phyloP scores from a whole-genome alignment of 2,888 invertebrate species.

The Anthophora plumipes region DNA sequence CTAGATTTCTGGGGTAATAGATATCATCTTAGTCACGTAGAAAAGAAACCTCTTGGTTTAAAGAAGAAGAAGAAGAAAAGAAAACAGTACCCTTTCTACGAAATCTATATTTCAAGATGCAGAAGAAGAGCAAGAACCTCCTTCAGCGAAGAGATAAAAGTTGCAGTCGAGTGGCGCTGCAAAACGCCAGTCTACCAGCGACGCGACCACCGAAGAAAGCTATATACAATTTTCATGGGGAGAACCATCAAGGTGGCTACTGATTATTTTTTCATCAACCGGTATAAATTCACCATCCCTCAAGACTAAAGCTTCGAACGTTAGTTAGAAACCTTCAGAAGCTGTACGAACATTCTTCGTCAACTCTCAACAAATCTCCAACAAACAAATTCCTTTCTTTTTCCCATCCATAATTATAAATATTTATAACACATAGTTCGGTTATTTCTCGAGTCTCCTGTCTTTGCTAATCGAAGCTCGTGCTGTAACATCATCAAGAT shows the following conservation, averaged over 20 bases:
- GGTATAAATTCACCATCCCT: not conserved
- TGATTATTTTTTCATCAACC: not conserved
- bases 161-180: not conserved
- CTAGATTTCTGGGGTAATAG: no score
- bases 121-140: not conserved
- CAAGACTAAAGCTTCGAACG: not conserved
- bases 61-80: no score
- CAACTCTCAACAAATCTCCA: no score
- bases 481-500: no score
- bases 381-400: no score
- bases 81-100: not conserved
- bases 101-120: not conserved
- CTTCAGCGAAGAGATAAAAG: slow-evolving; percentile 1
- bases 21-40: no score
- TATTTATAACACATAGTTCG: no score
- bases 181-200: not conserved
- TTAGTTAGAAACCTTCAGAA: not conserved
- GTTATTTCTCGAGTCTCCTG: not conserved
- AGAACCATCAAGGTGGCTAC: not conserved
- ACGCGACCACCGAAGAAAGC: not conserved
- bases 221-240: not conserved
- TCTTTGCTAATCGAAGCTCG: no score
- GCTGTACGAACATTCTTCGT: no score
- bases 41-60: no score
- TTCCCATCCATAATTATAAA: no score